Conservation (phyloP, 2,797 vertebrate genomes). For the Spinibarbus caldwelli region DNA sequence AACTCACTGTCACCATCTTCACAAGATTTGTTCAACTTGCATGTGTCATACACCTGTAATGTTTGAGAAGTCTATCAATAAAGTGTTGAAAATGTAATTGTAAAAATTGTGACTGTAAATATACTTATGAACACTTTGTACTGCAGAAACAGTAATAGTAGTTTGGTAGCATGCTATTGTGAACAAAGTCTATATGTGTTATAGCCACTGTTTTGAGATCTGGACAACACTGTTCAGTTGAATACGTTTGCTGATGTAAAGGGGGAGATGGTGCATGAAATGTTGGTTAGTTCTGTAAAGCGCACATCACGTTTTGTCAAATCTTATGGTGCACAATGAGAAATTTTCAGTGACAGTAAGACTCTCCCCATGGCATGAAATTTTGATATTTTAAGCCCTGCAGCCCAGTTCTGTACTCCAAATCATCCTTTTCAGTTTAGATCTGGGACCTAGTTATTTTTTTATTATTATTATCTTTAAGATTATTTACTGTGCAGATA, state of each 20-base stretch:
- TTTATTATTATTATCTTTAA: neutral
- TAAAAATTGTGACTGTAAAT: no score
- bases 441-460: neutral
- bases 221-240: neutral
- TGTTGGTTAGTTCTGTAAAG: conserved; percentile 66
- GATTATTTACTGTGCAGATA: neutral
- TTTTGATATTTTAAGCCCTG: neutral
- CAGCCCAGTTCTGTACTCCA: neutral
- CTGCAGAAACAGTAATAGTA: no score
- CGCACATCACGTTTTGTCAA: conserved; percentile 53
- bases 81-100: no score
- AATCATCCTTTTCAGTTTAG: neutral
- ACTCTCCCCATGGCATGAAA: neutral
- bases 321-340: conserved; percentile 44
- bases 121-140: no score
- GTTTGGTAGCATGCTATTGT: no score
- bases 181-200: neutral
- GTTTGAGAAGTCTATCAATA: neutral
- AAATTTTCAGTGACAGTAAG: conserved; percentile 58
- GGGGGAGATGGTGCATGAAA: conserved; percentile 48
- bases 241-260: conserved; percentile 27
- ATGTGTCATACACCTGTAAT: neutral
- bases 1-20: neutral
- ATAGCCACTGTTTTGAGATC: neutral
- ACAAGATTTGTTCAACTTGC: neutral